Conservation (phyloP, 1,140 invertebrate species). For the Oreohelix idahoensis region DNA sequence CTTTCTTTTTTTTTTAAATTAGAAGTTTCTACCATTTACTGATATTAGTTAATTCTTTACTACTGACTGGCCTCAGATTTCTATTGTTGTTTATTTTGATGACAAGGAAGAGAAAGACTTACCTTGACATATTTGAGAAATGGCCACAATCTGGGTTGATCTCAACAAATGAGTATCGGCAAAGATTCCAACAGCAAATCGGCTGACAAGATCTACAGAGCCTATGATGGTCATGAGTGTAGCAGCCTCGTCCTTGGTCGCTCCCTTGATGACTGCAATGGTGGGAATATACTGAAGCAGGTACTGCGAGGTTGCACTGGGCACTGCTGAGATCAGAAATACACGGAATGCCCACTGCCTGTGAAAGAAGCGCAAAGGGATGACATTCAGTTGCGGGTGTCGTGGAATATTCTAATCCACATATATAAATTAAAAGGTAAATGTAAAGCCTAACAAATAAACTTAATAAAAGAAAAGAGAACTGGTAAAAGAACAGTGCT, state of each 20-base stretch:
- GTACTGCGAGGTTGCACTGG: constrained; percentile 16
- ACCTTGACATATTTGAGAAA: constrained; percentile 22
- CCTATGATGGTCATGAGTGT: constrained; percentile 11
- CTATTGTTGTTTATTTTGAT: no score
- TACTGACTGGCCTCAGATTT: no score
- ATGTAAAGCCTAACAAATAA: no score
- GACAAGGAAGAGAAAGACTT: no score
- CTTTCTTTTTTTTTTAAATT: no score
- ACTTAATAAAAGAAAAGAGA: no score
- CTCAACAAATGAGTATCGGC: background rate
- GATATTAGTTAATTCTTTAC: no score
- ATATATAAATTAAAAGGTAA: no score
- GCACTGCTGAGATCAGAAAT: background rate
- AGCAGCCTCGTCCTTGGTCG: background rate
- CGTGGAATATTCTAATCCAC: no score
- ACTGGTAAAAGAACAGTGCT: no score
- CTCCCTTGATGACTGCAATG: constrained; percentile 27
- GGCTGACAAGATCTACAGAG: constrained; percentile 18
- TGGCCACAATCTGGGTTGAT: constrained; percentile 18
- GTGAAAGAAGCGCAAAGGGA: background rate
- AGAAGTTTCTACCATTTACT: no score
- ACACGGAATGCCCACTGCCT: constrained; percentile 3
- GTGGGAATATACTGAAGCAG: constrained; percentile 16
- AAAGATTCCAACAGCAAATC: background rate
- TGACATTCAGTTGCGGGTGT: no score